Evolutionary conservation across 2,797 vertebrate genomes (phyloP).

Genomic region (Apogon talboti): DNA sequence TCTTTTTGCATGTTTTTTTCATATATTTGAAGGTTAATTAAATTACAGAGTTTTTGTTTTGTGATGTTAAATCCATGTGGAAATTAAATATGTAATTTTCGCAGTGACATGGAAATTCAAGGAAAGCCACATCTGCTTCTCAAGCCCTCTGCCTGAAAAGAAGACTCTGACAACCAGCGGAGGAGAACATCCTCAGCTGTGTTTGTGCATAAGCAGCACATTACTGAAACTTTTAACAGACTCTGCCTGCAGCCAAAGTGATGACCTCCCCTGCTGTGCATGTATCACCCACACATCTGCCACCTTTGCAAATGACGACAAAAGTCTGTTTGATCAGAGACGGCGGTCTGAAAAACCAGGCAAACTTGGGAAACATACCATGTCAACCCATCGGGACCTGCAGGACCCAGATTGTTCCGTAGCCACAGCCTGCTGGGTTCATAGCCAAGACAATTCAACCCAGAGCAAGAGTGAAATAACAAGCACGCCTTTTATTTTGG

Average conservation of each 20-base stretch:
- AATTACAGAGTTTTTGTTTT: background rate
- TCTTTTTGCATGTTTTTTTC: background rate
- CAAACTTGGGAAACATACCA: slow-evolving; percentile 45
- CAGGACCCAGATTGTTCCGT: slow-evolving; percentile 9
- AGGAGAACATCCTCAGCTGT: slow-evolving; percentile 65
- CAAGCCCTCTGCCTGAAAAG: slow-evolving; percentile 28
- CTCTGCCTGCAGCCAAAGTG: slow-evolving; percentile 69
- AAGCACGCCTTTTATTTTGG: background rate
- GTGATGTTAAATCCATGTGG: background rate
- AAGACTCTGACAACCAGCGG: slow-evolving; percentile 40
- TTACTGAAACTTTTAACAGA: slow-evolving; percentile 74
- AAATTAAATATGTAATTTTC: slow-evolving; percentile 21
- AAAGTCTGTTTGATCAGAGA: slow-evolving; percentile 66
- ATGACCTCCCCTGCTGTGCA: slow-evolving; percentile 71
- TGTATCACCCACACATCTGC: slow-evolving; percentile 72
- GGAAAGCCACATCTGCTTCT: slow-evolving; percentile 38
- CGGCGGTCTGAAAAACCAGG: slow-evolving; percentile 42
- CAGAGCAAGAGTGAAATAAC: slow-evolving; percentile 8
- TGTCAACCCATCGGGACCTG: slow-evolving; percentile 20
- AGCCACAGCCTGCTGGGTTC: slow-evolving; percentile 14
- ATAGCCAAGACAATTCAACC: slow-evolving; percentile 11
- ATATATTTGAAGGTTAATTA: background rate
- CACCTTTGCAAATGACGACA: slow-evolving; percentile 63
- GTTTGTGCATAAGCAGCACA: slow-evolving; percentile 71
- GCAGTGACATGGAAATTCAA: slow-evolving; percentile 10